These are phyloP conservation scores for Echeneis naucrates DNA, from an alignment of 2,797 vertebrate species.

Conservation along the genomic window DNA sequence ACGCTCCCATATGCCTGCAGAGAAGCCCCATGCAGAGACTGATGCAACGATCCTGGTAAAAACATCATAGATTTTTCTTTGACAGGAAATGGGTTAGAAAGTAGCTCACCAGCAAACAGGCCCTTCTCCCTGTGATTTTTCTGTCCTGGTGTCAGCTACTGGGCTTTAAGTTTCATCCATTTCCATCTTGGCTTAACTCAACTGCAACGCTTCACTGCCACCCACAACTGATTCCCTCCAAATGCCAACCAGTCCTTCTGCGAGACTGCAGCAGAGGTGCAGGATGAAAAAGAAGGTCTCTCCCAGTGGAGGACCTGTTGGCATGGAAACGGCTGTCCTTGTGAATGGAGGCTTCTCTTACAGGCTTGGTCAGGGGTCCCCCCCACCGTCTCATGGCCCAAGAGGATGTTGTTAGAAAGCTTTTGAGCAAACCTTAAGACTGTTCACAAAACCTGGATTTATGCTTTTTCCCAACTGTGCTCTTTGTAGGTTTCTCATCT, in stretches of 20 bases:
- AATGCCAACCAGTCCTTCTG: conserved; percentile 59
- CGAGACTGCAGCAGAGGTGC: conserved; percentile 61
- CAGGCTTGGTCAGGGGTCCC: conserved; percentile 59
- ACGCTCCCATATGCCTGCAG: too few species aligned
- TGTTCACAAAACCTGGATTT: conserved; percentile 17
- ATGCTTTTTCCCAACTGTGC: background rate
- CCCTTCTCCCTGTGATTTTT: conserved; percentile 27
- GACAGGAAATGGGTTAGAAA: background rate
- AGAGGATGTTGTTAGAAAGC: conserved; percentile 38
- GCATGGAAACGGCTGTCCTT: conserved; percentile 75
- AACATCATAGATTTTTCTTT: too few species aligned
- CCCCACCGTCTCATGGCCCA: conserved; percentile 57
- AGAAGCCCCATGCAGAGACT: too few species aligned
- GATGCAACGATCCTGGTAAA: too few species aligned
- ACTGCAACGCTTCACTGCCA: conserved; percentile 58
- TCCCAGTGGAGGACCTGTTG: conserved; percentile 74
- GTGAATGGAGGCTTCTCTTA: conserved; percentile 75
- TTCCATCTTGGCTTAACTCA: conserved; percentile 66
- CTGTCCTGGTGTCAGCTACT: conserved; percentile 14
- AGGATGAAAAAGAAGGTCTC: conserved; percentile 68
- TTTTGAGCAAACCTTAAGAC: conserved; percentile 16
- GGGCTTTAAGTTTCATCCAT: conserved; percentile 53
- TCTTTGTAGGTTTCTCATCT: background rate
- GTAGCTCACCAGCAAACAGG: conserved; percentile 1
- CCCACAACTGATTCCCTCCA: conserved; percentile 56